Evolutionary conservation across 2,888 invertebrate species (phyloP), one percentile per base, ranked within the genome.

Genomic region (Archips xylosteana): DNA sequence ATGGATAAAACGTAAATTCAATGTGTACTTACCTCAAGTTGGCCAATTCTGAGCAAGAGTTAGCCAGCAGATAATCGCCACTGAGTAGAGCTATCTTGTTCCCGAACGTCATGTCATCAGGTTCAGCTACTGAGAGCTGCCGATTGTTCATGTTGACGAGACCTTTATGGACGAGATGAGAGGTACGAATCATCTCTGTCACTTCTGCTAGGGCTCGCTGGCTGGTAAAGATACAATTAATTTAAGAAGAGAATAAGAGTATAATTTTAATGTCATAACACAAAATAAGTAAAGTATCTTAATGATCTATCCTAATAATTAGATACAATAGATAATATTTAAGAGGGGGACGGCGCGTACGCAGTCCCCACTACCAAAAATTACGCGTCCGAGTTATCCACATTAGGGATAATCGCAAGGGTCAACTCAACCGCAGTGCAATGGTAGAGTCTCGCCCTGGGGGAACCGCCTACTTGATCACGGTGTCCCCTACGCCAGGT

Each of bases 141-240:
- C 94, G 86, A 0, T 96, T 95, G 87, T 97, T 96, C 85, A 98
- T 96, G 89, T 99, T 98, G 32, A 98, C 97, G 75, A 99, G 95
- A 4, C 96, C 97, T 87, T 97, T 97, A 91, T 99, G 99, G 13
- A 99, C 97, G 76, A 98, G 94, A 87, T 98, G 97, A 32, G 98
- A 98, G 0, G 98, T 98, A 63, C 98, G 96, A 77, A 99, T 98
- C 98, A 99, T 98, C 94, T 99, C 99, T 0, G 98, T 98, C n/a
- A 99, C 97, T 91, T 99, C 99, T 0, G 99, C 99, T 67, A 99
- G 90, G 2, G 97, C 97, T 74, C 98, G 95, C 88, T 98, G 98
- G 77, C 97, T 96, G 85, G 59, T 13, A 49, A 45, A n/a, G n/a
- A 4, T 1, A 23, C 23, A 23, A 23, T 23, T 23, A n/a, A n/a